Percentiles rank a stretch among this genome's conserved stretches.
Evolutionary conservation across 2,113 vertebrate genomes (phyloP).

Genomic region (Triplophysa tibetana): DNA sequence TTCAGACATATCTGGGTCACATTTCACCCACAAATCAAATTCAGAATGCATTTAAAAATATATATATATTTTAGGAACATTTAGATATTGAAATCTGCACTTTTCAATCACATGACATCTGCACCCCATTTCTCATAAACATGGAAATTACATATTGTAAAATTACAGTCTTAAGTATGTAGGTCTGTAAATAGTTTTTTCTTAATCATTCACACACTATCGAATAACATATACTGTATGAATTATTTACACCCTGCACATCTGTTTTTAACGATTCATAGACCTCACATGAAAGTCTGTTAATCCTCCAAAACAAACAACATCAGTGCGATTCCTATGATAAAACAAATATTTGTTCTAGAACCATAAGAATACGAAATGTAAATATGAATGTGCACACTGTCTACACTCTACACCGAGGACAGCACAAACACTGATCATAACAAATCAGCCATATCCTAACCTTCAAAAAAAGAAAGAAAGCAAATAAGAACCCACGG

Average conservation of each 20-base stretch:
- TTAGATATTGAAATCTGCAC: background rate
- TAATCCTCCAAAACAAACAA: background rate
- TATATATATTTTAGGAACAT: background rate
- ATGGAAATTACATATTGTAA: no score
- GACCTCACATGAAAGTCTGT: background rate
- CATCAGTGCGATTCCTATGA: background rate
- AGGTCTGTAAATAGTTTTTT: no score
- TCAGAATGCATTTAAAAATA: background rate
- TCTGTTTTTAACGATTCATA: slow-evolving; percentile 3
- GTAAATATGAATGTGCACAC: background rate
- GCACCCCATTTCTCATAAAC: no score
- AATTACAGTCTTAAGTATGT: no score
- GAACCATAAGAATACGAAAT: background rate
- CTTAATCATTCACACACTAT: background rate
- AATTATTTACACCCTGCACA: background rate
- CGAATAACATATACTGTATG: background rate
- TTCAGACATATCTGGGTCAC: background rate
- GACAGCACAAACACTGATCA: background rate
- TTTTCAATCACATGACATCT: no score
- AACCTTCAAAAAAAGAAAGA: background rate
- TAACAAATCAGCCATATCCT: slow-evolving; percentile 5
- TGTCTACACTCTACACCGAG: background rate
- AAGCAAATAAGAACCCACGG: background rate
- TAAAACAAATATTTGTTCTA: slow-evolving; percentile 8
- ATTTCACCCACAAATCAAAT: background rate